These are phyloP conservation scores for Holcopasites calliopsidis DNA, from an alignment of 1,140 invertebrate genomes.

Conservation along the genomic window DNA sequence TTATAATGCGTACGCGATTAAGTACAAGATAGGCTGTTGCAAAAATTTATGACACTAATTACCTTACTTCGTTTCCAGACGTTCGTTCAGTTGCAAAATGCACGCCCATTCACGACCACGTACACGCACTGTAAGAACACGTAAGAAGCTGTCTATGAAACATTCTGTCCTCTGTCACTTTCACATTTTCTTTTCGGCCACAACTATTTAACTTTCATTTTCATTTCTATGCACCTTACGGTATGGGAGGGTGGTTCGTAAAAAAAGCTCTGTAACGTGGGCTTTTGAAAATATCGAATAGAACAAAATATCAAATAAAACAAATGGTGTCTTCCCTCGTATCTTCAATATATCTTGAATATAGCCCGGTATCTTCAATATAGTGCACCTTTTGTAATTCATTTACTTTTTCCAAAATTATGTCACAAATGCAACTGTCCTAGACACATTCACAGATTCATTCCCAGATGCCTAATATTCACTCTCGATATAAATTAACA, in stretches of 20 bases:
- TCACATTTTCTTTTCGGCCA: not conserved
- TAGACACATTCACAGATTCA: no score
- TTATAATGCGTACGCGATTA: constrained; percentile 14
- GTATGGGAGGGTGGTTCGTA: not conserved
- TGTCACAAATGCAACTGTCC: no score
- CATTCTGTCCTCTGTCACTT: not conserved
- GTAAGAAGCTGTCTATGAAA: not conserved
- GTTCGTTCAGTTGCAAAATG: constrained; percentile 8
- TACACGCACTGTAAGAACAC: not conserved
- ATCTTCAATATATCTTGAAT: no score
- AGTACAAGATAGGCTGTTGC: not conserved
- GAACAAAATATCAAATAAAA: no score
- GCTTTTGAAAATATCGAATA: no score
- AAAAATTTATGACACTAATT: constrained; percentile 13
- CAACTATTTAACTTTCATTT: not conserved
- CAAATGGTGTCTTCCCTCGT: no score
- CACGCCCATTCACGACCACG: constrained; percentile 12
- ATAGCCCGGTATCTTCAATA: no score
- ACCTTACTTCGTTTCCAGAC: constrained; percentile 1
- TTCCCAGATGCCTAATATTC: no score
- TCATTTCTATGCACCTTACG: not conserved
- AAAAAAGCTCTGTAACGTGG: no score
- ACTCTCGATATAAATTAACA: no score
- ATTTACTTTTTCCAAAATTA: no score
- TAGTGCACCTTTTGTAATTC: no score